Evolutionary conservation across 2,888 invertebrate species (phyloP).

Genomic region (Epinotia brunnichana): DNA sequence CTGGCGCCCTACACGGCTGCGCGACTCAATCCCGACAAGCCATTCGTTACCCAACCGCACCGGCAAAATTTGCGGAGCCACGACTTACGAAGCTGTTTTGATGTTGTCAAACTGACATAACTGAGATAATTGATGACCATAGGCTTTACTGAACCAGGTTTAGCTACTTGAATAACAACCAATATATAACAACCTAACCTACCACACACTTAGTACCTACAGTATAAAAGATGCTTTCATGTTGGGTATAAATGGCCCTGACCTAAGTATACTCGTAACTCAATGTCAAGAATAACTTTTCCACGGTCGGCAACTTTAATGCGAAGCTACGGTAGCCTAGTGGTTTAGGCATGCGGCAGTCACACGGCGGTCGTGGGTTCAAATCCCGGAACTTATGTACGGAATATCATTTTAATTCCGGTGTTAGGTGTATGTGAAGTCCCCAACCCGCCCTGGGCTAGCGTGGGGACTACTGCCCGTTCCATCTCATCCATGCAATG

Average conservation of each 20-base stretch:
- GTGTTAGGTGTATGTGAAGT: too few relatives aligned
- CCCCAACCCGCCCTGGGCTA: too few relatives aligned
- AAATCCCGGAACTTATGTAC: too few relatives aligned
- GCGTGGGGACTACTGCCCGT: too few relatives aligned
- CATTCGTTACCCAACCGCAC: conserved; percentile 37
- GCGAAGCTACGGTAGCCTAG: too few relatives aligned
- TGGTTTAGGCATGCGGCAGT: too few relatives aligned
- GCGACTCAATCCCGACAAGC: conserved; percentile 51
- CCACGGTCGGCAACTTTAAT: not conserved
- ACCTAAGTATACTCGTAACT: not conserved
- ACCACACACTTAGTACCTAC: not conserved
- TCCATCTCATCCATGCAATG: too few relatives aligned
- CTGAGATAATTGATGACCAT: conserved; percentile 18
- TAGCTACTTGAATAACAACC: not conserved
- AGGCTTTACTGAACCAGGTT: not conserved
- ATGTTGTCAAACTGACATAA: conserved; percentile 29
- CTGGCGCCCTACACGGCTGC: conserved; percentile 54
- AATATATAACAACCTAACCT: too few relatives aligned
- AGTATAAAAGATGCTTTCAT: not conserved
- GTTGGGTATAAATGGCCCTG: not conserved
- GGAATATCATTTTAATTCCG: too few relatives aligned
- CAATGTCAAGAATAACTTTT: conserved; percentile 1
- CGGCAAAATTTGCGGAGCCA: conserved; percentile 20
- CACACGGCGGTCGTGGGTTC: too few relatives aligned
- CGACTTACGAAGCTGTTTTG: conserved; percentile 30